Percentiles rank a stretch among this genome's conserved stretches.
Conservation (phyloP, 2,113 vertebrate species). For the Nyctibius bracteatus region DNA sequence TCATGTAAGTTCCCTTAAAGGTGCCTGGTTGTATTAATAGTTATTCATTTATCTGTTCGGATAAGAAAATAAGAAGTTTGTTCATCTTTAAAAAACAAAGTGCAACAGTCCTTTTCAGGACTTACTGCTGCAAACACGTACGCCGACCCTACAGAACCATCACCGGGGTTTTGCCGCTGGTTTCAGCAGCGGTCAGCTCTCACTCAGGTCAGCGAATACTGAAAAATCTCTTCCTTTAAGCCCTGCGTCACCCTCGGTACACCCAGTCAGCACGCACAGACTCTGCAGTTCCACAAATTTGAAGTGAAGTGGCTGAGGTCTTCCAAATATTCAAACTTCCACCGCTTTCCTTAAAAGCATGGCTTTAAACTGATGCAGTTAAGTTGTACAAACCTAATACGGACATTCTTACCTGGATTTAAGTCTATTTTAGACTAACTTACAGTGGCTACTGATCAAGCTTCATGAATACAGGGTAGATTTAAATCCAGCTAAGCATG, state of each 20-base stretch:
- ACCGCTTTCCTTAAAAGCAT: not conserved
- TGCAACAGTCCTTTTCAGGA: not conserved
- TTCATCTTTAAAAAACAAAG: not conserved
- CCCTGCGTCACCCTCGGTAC: not conserved
- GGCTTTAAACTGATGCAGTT: not conserved
- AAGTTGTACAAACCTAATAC: not conserved
- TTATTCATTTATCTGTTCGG: not conserved
- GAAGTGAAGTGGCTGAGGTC: not conserved
- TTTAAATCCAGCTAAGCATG: not conserved
- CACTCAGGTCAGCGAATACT: not conserved
- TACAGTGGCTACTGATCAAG: not conserved
- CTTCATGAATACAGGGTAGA: not conserved
- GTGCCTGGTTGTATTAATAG: not conserved
- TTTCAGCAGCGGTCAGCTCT: not conserved
- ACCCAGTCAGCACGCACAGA: not conserved
- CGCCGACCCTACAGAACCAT: not conserved
- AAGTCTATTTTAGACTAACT: not conserved
- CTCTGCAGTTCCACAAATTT: not conserved
- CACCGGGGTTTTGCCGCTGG: not conserved
- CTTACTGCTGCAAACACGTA: not conserved
- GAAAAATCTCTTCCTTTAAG: not conserved
- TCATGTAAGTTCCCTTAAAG: not conserved
- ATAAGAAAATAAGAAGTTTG: not conserved
- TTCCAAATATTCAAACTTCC: not conserved
- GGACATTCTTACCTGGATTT: not conserved